phyloP scores from a whole-genome alignment of 2,113 vertebrate genomes.

The Carassius auratus region DNA sequence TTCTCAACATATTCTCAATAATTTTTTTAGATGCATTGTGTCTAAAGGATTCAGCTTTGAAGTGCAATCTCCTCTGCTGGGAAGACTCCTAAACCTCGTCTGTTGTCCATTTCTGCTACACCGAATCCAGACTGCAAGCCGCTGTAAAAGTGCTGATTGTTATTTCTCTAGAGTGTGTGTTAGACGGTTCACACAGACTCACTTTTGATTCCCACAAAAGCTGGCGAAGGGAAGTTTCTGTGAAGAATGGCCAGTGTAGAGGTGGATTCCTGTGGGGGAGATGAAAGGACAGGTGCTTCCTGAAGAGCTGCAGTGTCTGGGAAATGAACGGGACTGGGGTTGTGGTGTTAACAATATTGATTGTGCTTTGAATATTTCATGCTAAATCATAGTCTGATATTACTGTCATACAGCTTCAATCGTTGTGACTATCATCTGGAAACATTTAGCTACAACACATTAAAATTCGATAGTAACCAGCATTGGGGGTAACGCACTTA shows the following conservation, averaged over 20 bases:
- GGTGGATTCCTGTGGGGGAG: neutral
- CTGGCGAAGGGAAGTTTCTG: neutral
- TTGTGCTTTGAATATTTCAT: neutral
- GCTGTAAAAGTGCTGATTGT: conserved; percentile 10
- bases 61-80: neutral
- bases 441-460: neutral
- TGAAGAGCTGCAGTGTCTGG: conserved; percentile 17
- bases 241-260: neutral
- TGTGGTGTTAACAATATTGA: neutral
- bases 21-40: neutral
- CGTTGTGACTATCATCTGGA: neutral
- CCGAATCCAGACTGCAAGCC: neutral
- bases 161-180: neutral
- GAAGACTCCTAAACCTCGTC: neutral
- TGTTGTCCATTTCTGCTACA: neutral
- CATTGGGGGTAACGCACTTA: too few relatives aligned
- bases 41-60: neutral
- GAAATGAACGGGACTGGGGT: neutral
- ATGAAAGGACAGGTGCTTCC: conserved; percentile 32
- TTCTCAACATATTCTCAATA: neutral
- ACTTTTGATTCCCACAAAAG: conserved; percentile 20
- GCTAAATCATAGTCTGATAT: neutral
- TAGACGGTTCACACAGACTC: neutral
- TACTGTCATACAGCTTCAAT: neutral
- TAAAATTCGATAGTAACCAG: neutral